These are phyloP conservation scores for Drosophila pseudoananassae DNA, from an alignment of 1,140 invertebrate species.

Conservation along the genomic window DNA sequence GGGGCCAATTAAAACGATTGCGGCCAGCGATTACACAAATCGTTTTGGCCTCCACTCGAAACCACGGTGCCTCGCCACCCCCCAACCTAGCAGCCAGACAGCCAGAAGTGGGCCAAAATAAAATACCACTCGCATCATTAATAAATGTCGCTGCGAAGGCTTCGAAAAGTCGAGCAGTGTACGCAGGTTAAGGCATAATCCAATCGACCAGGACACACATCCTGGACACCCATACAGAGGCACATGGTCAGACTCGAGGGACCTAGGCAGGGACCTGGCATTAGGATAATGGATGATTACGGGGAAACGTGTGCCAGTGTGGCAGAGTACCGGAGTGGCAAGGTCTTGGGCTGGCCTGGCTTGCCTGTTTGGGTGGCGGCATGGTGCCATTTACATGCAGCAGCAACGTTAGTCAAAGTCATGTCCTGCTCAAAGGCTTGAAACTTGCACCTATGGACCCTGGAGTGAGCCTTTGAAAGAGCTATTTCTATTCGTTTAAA, in stretches of 20 bases:
- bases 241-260: slow-evolving; percentile 47
- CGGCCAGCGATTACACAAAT: slow-evolving; percentile 62
- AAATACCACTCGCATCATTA: slow-evolving; percentile 60
- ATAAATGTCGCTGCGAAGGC: slow-evolving; percentile 62
- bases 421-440: slow-evolving; percentile 64
- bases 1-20: slow-evolving; percentile 71
- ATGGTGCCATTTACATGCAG: slow-evolving; percentile 77
- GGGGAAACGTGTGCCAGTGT: slow-evolving; percentile 70
- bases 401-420: slow-evolving; percentile 79
- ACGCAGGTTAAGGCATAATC: slow-evolving; percentile 65
- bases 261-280: slow-evolving; percentile 66
- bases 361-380: slow-evolving; percentile 44
- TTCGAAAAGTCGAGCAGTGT: slow-evolving; percentile 41
- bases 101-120: slow-evolving; percentile 47
- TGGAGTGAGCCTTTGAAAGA: slow-evolving; percentile 13
- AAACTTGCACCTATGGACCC: slow-evolving; percentile 14
- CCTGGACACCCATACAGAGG: slow-evolving; percentile 9
- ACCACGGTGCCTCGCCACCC: not conserved
- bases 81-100: not conserved
- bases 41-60: slow-evolving; percentile 25
- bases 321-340: not conserved
- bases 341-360: slow-evolving; percentile 8
- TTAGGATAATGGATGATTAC: slow-evolving; percentile 82
- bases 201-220: slow-evolving; percentile 61
- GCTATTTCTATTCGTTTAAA: not conserved